Conservation (phyloP, 2,797 vertebrate genomes). For the Halcyon leucocephala region DNA sequence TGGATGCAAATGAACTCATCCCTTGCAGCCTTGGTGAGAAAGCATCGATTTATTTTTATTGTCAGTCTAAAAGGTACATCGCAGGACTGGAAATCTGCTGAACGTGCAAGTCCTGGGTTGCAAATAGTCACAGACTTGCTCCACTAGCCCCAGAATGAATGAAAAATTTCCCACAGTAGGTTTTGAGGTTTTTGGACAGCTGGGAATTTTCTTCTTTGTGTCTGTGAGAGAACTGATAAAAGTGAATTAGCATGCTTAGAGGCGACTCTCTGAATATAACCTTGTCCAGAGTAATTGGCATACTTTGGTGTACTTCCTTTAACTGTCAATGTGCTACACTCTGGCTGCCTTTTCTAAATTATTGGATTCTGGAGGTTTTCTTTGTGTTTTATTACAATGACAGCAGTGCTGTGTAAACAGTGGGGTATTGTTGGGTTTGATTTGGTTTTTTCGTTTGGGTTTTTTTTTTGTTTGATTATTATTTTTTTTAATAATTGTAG, state of each 20-base stretch:
- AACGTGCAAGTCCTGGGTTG: not conserved
- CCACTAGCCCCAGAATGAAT: not conserved
- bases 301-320: not conserved
- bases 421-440: too few relatives aligned
- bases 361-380: too few relatives aligned
- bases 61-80: not conserved
- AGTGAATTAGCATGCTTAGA: not conserved
- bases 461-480: not conserved
- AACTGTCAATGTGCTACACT: not conserved
- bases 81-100: not conserved
- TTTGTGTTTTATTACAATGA: too few relatives aligned
- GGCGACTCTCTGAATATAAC: not conserved
- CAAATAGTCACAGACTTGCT: not conserved
- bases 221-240: not conserved
- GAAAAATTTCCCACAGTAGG: not conserved
- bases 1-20: not conserved
- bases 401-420: not conserved
- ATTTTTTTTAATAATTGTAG: not conserved
- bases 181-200: not conserved
- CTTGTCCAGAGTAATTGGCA: not conserved
- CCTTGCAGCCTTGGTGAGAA: not conserved
- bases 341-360: not conserved
- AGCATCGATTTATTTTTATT: constrained; percentile 34
- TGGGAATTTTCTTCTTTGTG: not conserved
- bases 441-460: too few relatives aligned